These are phyloP conservation scores for Cydia strobilella DNA, from an alignment of 1,140 invertebrate species.

Conservation along the genomic window DNA sequence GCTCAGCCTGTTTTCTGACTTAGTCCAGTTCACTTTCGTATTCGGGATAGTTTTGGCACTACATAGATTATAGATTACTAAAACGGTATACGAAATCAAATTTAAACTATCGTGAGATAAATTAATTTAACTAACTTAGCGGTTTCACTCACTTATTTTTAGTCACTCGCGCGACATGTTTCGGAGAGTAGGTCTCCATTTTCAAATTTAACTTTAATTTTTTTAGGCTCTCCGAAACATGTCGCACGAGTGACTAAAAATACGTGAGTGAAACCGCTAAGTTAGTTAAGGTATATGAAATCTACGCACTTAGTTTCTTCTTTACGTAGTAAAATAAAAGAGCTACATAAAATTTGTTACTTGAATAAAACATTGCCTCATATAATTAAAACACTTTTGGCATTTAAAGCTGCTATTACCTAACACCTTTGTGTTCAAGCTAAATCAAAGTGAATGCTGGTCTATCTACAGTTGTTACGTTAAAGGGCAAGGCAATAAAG, in stretches of 20 bases:
- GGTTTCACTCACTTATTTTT: too few relatives aligned
- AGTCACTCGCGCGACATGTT: too few relatives aligned
- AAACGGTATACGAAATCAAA: neutral
- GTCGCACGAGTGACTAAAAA: too few relatives aligned
- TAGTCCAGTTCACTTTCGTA: neutral
- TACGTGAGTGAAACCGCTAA: too few relatives aligned
- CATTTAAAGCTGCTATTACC: constrained; percentile 25
- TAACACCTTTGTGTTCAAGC: constrained; percentile 22
- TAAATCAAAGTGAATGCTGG: constrained; percentile 26
- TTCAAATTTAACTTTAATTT: too few relatives aligned
- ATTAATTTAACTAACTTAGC: too few relatives aligned
- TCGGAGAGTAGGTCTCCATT: too few relatives aligned
- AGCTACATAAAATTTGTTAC: constrained; percentile 3
- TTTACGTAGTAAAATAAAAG: neutral
- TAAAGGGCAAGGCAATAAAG: constrained; percentile 25
- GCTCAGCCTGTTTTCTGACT: constrained; percentile 32
- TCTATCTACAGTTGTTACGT: constrained; percentile 7
- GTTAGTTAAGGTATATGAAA: too few relatives aligned
- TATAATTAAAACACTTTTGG: constrained; percentile 19
- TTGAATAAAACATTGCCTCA: constrained; percentile 45
- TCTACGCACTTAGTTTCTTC: neutral
- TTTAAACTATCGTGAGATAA: too few relatives aligned
- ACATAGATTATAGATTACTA: too few relatives aligned
- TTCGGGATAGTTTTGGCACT: neutral
- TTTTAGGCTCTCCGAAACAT: too few relatives aligned